These are phyloP conservation scores for Mamestra brassicae DNA, from an alignment of 2,888 invertebrate genomes.

Conservation along the genomic window DNA sequence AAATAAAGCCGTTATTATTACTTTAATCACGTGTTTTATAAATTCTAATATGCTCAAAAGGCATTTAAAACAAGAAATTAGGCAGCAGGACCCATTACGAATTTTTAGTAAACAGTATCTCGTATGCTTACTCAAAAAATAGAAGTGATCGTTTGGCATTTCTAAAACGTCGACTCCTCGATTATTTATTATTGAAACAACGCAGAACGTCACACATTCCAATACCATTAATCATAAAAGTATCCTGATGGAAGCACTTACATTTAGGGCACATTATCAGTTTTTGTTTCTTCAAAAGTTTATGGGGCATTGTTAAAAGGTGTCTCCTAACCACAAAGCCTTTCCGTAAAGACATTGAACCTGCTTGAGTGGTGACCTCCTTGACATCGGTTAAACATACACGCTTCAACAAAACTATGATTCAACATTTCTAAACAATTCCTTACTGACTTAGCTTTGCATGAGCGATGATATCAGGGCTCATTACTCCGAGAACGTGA, in stretches of 20 bases:
- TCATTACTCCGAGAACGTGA: slow-evolving; percentile 29
- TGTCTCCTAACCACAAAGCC: slow-evolving; percentile 77
- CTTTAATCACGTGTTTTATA: slow-evolving; percentile 5
- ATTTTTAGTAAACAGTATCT: not conserved
- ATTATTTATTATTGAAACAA: slow-evolving; percentile 21
- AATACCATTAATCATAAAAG: slow-evolving; percentile 53
- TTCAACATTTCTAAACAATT: slow-evolving; percentile 78
- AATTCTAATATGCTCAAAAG: not conserved
- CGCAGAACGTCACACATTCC: slow-evolving; percentile 46
- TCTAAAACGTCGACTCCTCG: slow-evolving; percentile 11
- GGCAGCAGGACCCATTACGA: not conserved
- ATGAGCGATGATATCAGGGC: slow-evolving; percentile 75
- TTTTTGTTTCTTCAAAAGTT: slow-evolving; percentile 73
- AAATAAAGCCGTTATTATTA: slow-evolving; percentile 22
- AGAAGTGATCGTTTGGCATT: not conserved
- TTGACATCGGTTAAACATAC: slow-evolving; percentile 75
- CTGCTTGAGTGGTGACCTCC: slow-evolving; percentile 81
- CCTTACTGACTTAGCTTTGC: slow-evolving; percentile 64
- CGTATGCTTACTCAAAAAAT: not conserved
- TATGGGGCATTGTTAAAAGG: slow-evolving; percentile 83
- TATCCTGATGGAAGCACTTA: slow-evolving; percentile 73
- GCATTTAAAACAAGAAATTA: not conserved
- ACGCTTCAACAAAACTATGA: slow-evolving; percentile 77
- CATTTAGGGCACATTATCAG: slow-evolving; percentile 81
- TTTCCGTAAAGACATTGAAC: slow-evolving; percentile 85